A percentile compares a stretch with the other conserved stretches of the same genome.
Conservation (phyloP, 2,888 invertebrate species). For the Hydrotaea diabolus region DNA sequence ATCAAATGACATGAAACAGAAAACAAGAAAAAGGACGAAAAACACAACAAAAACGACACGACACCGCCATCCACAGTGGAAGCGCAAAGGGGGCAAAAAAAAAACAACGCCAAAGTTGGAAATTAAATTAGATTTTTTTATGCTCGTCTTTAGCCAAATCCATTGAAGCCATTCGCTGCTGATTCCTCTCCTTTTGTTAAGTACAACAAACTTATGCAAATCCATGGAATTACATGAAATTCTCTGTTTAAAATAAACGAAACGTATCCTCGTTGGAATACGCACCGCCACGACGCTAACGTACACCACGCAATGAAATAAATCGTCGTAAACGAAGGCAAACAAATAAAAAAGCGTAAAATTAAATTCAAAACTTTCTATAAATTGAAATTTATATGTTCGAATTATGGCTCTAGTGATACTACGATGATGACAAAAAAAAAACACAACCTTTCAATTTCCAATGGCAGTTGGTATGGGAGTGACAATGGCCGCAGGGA, state of each 20-base stretch:
- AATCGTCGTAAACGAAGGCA: slow-evolving; percentile 23
- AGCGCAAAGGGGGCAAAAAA: slow-evolving; percentile 54
- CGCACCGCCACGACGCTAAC: not conserved
- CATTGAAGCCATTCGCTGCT: not conserved
- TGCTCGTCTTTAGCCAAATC: slow-evolving; percentile 49
- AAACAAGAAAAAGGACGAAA: slow-evolving; percentile 35
- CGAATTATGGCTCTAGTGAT: slow-evolving; percentile 17
- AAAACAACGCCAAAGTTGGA: slow-evolving; percentile 70
- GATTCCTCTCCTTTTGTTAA: not conserved
- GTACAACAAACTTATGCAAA: slow-evolving; percentile 56
- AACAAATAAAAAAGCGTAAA: slow-evolving; percentile 43
- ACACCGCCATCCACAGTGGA: slow-evolving; percentile 59
- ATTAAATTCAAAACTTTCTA: slow-evolving; percentile 54
- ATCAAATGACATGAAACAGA: slow-evolving; percentile 23
- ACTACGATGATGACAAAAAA: not conserved
- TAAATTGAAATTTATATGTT: slow-evolving; percentile 51
- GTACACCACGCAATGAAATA: slow-evolving; percentile 18
- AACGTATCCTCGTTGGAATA: slow-evolving; percentile 40
- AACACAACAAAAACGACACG: slow-evolving; percentile 35
- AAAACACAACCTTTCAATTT: slow-evolving; percentile 21
- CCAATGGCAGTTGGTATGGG: slow-evolving; percentile 23
- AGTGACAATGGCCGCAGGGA: too few relatives aligned
- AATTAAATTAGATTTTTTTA: slow-evolving; percentile 66
- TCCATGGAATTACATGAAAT: slow-evolving; percentile 50
- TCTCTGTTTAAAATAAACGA: slow-evolving; percentile 44